phyloP scores from a whole-genome alignment of 2,113 vertebrate genomes.

The Pseudois nayaur region DNA sequence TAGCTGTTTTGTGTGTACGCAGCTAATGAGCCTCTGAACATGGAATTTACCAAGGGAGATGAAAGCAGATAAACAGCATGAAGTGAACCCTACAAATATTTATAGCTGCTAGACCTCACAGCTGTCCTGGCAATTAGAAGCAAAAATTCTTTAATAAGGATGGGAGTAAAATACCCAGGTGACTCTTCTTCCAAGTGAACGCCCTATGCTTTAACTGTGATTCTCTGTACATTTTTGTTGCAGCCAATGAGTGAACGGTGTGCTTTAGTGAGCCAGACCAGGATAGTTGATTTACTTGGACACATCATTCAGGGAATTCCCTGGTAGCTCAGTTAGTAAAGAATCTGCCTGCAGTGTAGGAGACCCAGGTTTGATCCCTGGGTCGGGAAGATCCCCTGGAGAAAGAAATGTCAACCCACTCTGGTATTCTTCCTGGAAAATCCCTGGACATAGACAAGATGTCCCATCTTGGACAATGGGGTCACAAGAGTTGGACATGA shows the following conservation, averaged over 20 bases:
- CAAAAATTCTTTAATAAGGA: background rate
- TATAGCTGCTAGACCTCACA: background rate
- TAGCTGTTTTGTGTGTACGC: constrained; percentile 60
- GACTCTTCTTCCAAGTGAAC: background rate
- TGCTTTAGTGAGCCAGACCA: background rate
- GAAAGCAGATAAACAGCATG: constrained; percentile 5
- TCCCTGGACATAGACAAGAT: background rate
- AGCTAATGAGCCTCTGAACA: constrained; percentile 71
- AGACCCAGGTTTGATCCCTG: background rate
- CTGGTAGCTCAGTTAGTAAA: background rate
- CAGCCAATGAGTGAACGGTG: background rate
- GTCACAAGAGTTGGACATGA: background rate
- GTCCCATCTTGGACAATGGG: background rate
- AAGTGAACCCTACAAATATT: constrained; percentile 45
- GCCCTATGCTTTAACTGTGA: background rate
- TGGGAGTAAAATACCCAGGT: background rate
- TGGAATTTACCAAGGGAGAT: constrained; percentile 69
- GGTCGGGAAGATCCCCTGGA: background rate
- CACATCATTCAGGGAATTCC: background rate
- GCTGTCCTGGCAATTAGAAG: background rate
- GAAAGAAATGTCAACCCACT: background rate
- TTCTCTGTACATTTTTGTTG: background rate
- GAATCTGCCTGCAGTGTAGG: background rate
- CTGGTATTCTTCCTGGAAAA: background rate
- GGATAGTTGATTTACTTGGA: background rate